Evolutionary conservation across 2,797 vertebrate genomes (phyloP).

Genomic region (Nasua narica): DNA sequence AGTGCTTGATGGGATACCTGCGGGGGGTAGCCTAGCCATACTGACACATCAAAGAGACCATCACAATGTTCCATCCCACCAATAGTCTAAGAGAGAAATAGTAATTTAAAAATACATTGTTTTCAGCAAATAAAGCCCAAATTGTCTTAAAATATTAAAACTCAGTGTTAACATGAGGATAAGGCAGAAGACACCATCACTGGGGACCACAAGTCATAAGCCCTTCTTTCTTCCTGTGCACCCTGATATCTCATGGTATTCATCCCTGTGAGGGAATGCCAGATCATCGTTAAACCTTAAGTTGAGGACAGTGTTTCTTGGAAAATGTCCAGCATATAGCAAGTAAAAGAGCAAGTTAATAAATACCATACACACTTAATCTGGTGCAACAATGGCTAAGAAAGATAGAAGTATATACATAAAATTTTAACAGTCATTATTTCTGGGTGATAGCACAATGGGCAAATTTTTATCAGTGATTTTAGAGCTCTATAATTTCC

Average conservation of each 20-base stretch:
- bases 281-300: background rate
- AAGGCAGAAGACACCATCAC: background rate
- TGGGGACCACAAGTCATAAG: accelerated
- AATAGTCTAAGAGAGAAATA: background rate
- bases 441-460: background rate
- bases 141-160: background rate
- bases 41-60: too few relatives aligned
- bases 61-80: background rate
- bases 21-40: background rate
- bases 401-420: background rate
- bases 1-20: background rate
- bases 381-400: background rate
- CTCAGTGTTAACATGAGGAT: accelerated
- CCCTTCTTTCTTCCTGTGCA: background rate
- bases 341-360: background rate
- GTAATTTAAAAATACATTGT: background rate
- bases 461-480: background rate
- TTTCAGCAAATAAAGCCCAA: background rate
- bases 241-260: background rate
- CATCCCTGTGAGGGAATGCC: background rate
- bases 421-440: background rate
- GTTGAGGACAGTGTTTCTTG: background rate
- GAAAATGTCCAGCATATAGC: background rate
- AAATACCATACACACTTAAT: background rate
- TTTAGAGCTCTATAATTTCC: background rate